Percentiles rank a stretch among this genome's conserved stretches.
These are phyloP conservation scores for Conus ventricosus DNA, from an alignment of 1,140 invertebrate species.

Conservation along the genomic window DNA sequence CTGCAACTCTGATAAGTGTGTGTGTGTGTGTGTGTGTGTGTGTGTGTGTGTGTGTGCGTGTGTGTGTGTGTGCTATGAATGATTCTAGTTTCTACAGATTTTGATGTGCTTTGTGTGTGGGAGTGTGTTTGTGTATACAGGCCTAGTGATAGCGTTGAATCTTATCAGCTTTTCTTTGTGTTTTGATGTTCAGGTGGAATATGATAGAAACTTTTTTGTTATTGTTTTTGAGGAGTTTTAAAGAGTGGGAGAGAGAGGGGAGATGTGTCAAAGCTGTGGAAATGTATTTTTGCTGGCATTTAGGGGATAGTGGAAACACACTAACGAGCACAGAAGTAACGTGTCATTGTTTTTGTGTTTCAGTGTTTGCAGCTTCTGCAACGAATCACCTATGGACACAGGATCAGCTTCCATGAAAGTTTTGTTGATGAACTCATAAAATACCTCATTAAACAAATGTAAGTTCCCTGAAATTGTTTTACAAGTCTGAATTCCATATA, in stretches of 20 bases:
- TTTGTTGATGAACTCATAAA: constrained; percentile 66
- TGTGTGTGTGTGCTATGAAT: neutral
- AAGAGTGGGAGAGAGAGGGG: too few species aligned
- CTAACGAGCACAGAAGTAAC: neutral
- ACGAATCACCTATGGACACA: constrained; percentile 67
- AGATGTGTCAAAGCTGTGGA: too few species aligned
- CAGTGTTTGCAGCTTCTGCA: constrained; percentile 67
- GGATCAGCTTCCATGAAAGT: constrained; percentile 62
- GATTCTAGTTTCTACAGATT: neutral
- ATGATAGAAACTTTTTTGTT: too few species aligned
- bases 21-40: neutral
- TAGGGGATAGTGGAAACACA: too few species aligned
- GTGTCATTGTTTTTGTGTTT: constrained; percentile 38
- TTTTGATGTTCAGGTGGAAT: too few species aligned
- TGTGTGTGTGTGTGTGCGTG: neutral
- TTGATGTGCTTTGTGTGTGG: neutral
- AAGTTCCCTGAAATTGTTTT: constrained; percentile 41
- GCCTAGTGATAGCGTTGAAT: neutral
- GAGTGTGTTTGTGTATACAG: neutral
- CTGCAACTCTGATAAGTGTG: neutral
- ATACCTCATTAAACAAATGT: constrained; percentile 66
- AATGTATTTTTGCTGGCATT: too few species aligned
- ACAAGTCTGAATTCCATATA: too few species aligned
- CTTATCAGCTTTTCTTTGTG: too few species aligned
- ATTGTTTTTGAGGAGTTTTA: too few species aligned